A percentile compares a stretch with the other conserved stretches of the same genome.
Conservation (phyloP, 2,888 invertebrate genomes). For the Chymomyza procnemis region DNA sequence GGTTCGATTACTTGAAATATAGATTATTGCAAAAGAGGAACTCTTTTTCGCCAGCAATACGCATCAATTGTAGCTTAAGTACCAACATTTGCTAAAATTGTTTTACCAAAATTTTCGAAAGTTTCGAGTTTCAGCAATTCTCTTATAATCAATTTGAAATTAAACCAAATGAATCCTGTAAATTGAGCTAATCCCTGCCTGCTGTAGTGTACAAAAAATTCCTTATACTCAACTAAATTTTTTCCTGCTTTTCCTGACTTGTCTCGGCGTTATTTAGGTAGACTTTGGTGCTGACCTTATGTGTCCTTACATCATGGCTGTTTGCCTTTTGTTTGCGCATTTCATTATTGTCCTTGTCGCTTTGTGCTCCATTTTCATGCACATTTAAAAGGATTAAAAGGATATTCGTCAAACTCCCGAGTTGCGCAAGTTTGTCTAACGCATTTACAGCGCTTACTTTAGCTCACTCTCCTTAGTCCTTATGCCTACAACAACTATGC, state of each 20-base stretch:
- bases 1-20: too few species aligned
- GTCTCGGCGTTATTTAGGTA: slow-evolving; percentile 50
- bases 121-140: too few species aligned
- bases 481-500: background rate
- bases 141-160: too few species aligned
- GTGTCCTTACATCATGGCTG: slow-evolving; percentile 33
- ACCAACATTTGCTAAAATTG: too few species aligned
- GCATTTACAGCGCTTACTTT: slow-evolving; percentile 25
- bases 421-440: slow-evolving; percentile 55
- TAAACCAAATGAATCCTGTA: too few species aligned
- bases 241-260: background rate
- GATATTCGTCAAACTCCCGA: slow-evolving; percentile 66
- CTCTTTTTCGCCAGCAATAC: too few species aligned
- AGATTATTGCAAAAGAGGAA: too few species aligned
- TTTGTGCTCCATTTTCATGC: slow-evolving; percentile 54
- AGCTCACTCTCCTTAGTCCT: background rate
- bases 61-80: too few species aligned
- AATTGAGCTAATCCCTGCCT: background rate
- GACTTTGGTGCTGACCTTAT: slow-evolving; percentile 61
- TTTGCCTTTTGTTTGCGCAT: slow-evolving; percentile 62
- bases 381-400: slow-evolving; percentile 72
- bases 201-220: too few species aligned
- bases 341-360: slow-evolving; percentile 39
- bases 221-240: background rate
- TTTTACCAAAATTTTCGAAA: too few species aligned